These are phyloP conservation scores for Drosophila murphyi DNA, from an alignment of 1,140 invertebrate species.

Conservation along the genomic window DNA sequence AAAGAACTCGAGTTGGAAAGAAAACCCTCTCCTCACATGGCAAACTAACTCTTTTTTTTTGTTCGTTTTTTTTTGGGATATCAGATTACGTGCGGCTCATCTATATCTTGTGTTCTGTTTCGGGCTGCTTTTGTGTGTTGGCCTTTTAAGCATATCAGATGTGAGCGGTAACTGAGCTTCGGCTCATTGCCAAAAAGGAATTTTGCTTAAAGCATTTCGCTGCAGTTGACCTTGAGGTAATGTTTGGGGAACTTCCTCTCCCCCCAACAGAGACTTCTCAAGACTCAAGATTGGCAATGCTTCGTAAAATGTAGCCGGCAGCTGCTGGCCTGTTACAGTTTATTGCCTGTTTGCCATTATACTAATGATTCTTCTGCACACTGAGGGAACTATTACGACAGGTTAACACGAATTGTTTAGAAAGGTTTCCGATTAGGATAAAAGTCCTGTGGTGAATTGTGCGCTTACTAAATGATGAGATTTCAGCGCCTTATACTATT, in stretches of 20 bases:
- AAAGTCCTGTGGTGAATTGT: no score
- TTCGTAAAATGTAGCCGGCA: not conserved
- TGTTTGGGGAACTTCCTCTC: not conserved
- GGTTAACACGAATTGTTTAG: not conserved
- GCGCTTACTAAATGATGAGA: no score
- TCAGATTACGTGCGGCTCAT: constrained; percentile 73
- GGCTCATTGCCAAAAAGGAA: constrained; percentile 37
- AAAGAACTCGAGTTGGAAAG: constrained; percentile 25
- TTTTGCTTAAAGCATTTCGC: constrained; percentile 17
- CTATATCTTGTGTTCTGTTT: constrained; percentile 40
- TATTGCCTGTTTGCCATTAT: constrained; percentile 14
- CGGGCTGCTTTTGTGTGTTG: constrained; percentile 22
- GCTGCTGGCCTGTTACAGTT: not conserved
- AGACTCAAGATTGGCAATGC: not conserved
- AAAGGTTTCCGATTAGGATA: no score
- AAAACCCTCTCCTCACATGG: constrained; percentile 62
- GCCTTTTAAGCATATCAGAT: constrained; percentile 48
- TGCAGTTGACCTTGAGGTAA: constrained; percentile 46
- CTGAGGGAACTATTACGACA: not conserved
- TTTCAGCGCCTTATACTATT: no score
- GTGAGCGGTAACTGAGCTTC: constrained; percentile 20
- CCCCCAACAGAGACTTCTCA: not conserved
- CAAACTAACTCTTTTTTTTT: constrained; percentile 38
- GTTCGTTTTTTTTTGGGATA: constrained; percentile 52
- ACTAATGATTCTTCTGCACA: constrained; percentile 52